phyloP scores from a whole-genome alignment of 2,888 invertebrate genomes.

The Cremastobaeus sp. region DNA sequence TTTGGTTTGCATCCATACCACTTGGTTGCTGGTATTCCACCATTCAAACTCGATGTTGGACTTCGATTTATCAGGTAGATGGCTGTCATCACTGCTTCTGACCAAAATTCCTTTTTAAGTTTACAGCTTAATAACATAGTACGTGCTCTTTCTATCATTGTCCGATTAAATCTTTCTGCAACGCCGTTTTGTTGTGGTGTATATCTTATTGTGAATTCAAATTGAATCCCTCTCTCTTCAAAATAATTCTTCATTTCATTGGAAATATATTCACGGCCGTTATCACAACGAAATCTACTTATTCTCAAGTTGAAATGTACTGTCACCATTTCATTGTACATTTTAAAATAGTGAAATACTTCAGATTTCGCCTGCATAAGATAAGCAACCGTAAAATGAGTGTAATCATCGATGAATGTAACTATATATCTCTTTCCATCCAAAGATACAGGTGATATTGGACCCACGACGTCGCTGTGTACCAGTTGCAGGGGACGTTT shows the following conservation, averaged over 20 bases:
- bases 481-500: constrained; percentile 53
- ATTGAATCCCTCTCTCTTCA: constrained; percentile 59
- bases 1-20: constrained; percentile 63
- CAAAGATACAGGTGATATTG: neutral
- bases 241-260: constrained; percentile 24
- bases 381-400: constrained; percentile 17
- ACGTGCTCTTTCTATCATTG: constrained; percentile 73
- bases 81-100: constrained; percentile 64
- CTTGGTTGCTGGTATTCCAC: constrained; percentile 65
- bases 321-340: constrained; percentile 2
- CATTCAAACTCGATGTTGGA: constrained; percentile 58
- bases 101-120: constrained; percentile 71
- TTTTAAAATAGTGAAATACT: neutral
- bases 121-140: constrained; percentile 69
- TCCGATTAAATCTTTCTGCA: constrained; percentile 64
- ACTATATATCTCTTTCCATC: constrained; percentile 5
- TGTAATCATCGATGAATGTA: constrained; percentile 24
- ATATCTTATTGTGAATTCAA: constrained; percentile 64
- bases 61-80: constrained; percentile 65
- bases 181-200: constrained; percentile 67
- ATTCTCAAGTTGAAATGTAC: constrained; percentile 5
- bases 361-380: constrained; percentile 20
- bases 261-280: constrained; percentile 21
- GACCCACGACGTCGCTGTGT: constrained; percentile 39
- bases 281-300: neutral